phyloP scores from a whole-genome alignment of 2,888 invertebrate species.

The Halocaridina rubra region DNA sequence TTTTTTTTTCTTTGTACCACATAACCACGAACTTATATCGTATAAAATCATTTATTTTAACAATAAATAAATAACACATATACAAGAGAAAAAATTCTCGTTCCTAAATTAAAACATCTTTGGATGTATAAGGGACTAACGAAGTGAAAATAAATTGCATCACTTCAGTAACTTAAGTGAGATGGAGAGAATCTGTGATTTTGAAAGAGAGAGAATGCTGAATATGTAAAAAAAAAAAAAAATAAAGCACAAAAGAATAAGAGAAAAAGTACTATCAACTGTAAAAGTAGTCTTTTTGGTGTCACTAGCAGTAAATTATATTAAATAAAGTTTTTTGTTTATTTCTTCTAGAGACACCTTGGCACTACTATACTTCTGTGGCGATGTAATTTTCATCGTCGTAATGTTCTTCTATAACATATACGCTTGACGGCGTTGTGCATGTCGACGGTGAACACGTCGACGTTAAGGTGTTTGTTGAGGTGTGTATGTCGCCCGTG shows the following conservation, averaged over 20 bases:
- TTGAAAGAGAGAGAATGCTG: background rate
- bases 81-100: constrained; percentile 11
- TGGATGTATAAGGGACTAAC: constrained; percentile 44
- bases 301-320: constrained; percentile 32
- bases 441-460: constrained; percentile 54
- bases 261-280: constrained; percentile 28
- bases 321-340: background rate
- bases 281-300: constrained; percentile 28
- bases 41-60: constrained; percentile 34
- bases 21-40: background rate
- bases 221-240: background rate
- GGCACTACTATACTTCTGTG: constrained; percentile 56
- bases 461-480: constrained; percentile 52
- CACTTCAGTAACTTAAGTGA: constrained; percentile 28
- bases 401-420: constrained; percentile 61
- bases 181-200: background rate
- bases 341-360: background rate
- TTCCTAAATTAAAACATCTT: constrained; percentile 44
- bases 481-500: constrained; percentile 39
- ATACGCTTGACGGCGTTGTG: constrained; percentile 60
- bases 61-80: constrained; percentile 46
- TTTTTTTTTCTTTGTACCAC: constrained; percentile 53
- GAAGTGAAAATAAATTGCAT: constrained; percentile 34
- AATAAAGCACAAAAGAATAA: no score
- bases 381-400: constrained; percentile 59